Evolutionary conservation across 1,140 invertebrate genomes (phyloP), one percentile per base, ranked within the genome.

Genomic region (Drosophila sulfurigaster): DNA sequence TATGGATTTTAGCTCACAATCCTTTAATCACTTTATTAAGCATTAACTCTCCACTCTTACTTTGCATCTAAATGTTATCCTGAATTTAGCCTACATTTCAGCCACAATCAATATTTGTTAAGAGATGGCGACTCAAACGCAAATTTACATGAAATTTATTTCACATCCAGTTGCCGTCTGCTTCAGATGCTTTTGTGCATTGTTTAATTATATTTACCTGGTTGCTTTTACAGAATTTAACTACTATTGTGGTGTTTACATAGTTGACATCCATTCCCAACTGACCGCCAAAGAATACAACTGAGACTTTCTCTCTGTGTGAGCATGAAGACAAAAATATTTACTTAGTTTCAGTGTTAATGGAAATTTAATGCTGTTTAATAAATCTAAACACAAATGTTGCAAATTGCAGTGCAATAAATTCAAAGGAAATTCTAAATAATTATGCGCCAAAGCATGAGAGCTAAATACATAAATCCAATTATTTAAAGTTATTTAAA

Each of bases 301-400:
- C 6, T 46, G 7, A 4, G 16, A 16, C 7, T 49, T 49, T 49
- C 16, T 49, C 16, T 57, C 10, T 59, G 25, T 62, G n/a, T 35
- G 7, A 8, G 59, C n/a, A 56, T 56, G 57, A 46, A 74, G 48
- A 56, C 66, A 35, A 43, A 45, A 60, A 66, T 67, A 60, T 68
- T 73, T 62, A 35, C 46, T 62, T 63, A 49, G 58, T 68, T 73
- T 68, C 43, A 63, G 45, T 51, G 52, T 57, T 77, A 77, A 77
- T 77, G 69, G 57, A 67, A 73, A 74, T 63, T 77, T 51, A 63
- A 77, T 77, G 70, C 69, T 66, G 63, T 68, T 62, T 59, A 77
- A 77, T 77, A 77, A 74, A 77, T 73, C 67, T 77, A 20, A 45
- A 56, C 51, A 54, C 41, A 43, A 74, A 46, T 56, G 48, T 10